Conservation (phyloP, 2,797 vertebrate species). For the Eidolon dupreanum region DNA sequence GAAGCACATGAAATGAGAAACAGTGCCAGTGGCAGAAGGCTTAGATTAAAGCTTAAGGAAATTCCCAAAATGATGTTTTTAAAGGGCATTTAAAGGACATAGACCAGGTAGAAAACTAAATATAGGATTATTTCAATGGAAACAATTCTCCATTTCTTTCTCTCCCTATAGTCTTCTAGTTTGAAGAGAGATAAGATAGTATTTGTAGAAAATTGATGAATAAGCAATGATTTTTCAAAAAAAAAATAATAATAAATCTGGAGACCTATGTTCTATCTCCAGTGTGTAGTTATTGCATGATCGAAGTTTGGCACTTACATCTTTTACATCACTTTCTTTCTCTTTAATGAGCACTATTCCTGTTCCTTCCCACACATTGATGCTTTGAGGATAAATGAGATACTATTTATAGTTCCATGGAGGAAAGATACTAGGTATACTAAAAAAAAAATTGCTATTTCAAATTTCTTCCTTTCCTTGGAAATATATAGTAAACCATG, state of each 20-base stretch:
- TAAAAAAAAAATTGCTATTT: neutral
- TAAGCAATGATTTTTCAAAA: neutral
- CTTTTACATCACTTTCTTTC: constrained; percentile 24
- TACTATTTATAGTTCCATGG: neutral
- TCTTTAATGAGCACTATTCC: neutral
- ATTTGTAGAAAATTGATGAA: neutral
- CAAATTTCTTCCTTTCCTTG: constrained; percentile 28
- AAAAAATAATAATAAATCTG: neutral
- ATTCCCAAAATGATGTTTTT: constrained; percentile 46
- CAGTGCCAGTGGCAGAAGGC: constrained; percentile 44
- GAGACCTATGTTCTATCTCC: neutral
- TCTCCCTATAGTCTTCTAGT: neutral
- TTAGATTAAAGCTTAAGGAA: constrained; percentile 60
- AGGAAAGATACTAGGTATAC: neutral
- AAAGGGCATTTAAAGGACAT: constrained; percentile 43
- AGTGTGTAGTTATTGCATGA: neutral
- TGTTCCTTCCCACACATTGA: neutral
- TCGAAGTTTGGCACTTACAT: neutral
- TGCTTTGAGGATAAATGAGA: neutral
- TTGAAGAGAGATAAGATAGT: neutral
- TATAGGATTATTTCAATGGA: constrained; percentile 4
- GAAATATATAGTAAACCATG: neutral
- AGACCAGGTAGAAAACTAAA: constrained; percentile 34
- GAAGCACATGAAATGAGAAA: constrained; percentile 57
- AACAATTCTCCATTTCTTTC: constrained; percentile 18